Evolutionary conservation across 2,113 vertebrate genomes (phyloP).

Genomic region (Dicrurus megarhynchus): DNA sequence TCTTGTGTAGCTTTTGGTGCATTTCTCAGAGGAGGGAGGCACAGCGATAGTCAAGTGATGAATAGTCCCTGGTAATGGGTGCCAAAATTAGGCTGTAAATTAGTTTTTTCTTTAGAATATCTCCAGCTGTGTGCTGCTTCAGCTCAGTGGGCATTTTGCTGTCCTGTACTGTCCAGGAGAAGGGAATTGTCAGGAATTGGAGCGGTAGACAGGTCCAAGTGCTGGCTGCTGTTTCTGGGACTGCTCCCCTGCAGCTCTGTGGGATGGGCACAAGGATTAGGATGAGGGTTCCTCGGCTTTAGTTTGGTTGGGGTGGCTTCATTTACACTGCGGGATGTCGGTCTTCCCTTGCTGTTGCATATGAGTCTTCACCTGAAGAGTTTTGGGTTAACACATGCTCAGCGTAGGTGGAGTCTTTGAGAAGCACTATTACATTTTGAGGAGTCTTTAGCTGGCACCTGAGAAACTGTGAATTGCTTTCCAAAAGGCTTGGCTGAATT

Average conservation of each 20-base stretch:
- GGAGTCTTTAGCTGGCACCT: background rate
- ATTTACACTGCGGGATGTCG: accelerated
- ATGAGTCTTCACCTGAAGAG: background rate
- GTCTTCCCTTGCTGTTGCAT: background rate
- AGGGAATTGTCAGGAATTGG: background rate
- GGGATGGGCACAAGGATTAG: background rate
- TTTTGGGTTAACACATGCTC: background rate
- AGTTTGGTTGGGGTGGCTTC: background rate
- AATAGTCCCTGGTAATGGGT: background rate
- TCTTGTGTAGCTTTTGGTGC: background rate
- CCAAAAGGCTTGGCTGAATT: background rate
- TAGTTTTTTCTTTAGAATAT: background rate
- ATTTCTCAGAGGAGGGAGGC: background rate
- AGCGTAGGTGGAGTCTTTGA: background rate
- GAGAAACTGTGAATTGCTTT: background rate
- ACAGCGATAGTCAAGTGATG: background rate
- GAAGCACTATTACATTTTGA: background rate
- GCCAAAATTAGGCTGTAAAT: background rate
- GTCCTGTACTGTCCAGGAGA: background rate
- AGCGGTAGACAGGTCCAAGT: background rate
- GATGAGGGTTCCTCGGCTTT: accelerated
- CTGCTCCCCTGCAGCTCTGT: accelerated
- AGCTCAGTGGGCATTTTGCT: background rate
- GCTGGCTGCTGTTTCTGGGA: background rate
- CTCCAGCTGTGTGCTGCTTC: background rate